A percentile compares a stretch with the other conserved stretches of the same genome.
Evolutionary conservation across 1,140 invertebrate genomes (phyloP).

Genomic region (Euura saliciscinereae): DNA sequence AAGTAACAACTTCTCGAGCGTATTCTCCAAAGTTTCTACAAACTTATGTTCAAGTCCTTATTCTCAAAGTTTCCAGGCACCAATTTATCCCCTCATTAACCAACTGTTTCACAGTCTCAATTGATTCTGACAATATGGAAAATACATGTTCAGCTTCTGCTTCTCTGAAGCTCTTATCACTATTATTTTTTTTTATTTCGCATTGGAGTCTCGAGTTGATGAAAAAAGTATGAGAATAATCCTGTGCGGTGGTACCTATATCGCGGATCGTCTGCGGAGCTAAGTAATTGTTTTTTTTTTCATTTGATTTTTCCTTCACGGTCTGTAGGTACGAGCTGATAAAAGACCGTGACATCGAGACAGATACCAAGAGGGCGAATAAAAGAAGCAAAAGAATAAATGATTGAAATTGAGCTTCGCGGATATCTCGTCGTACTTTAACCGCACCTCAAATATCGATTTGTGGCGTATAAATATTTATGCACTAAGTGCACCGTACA

Average conservation of each 20-base stretch:
- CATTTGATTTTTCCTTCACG: background rate
- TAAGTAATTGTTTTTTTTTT: slow-evolving; percentile 6
- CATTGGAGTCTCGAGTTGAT: too few species aligned
- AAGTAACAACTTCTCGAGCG: too few species aligned
- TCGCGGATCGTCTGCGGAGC: background rate
- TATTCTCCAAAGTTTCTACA: too few species aligned
- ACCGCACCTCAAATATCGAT: slow-evolving; percentile 3
- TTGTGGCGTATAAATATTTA: background rate
- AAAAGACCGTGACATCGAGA: background rate
- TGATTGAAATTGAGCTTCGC: background rate
- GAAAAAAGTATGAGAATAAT: too few species aligned
- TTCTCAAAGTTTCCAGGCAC: too few species aligned
- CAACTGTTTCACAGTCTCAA: too few species aligned
- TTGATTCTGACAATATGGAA: too few species aligned
- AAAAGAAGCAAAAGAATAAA: background rate
- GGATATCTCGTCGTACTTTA: background rate
- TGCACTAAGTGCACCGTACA: background rate
- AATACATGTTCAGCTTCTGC: too few species aligned
- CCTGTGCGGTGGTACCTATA: background rate
- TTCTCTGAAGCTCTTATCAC: too few species aligned
- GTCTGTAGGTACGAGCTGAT: background rate
- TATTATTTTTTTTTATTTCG: too few species aligned
- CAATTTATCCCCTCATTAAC: too few species aligned
- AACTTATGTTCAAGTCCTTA: too few species aligned
- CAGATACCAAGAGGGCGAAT: background rate